A percentile compares a stretch with the other conserved stretches of the same genome.
Evolutionary conservation across 1,140 invertebrate species (phyloP).

Genomic region (Calliphora vicina): DNA sequence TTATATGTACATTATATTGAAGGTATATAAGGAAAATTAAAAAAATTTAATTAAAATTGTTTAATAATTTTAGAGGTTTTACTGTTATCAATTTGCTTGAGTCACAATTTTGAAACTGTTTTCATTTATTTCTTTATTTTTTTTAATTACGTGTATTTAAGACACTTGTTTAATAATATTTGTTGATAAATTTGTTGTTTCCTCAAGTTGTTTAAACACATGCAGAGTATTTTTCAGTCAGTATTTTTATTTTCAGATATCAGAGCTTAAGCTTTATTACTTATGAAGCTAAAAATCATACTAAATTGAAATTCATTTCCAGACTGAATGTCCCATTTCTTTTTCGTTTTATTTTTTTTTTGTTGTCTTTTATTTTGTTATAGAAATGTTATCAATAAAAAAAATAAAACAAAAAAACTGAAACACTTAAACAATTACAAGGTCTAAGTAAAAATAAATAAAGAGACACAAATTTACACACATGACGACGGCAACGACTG

Average conservation of each 20-base stretch:
- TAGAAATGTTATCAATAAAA: slow-evolving; percentile 17
- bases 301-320: background rate
- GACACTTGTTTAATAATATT: background rate
- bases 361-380: background rate
- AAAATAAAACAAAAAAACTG: background rate
- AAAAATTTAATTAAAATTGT: no score
- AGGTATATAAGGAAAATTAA: no score
- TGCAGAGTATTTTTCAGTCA: background rate
- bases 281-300: background rate
- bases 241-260: background rate
- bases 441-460: background rate
- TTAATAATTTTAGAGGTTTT: no score
- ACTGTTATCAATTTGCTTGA: background rate
- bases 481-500: background rate
- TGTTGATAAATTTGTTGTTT: background rate
- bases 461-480: background rate
- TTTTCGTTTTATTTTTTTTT: background rate
- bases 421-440: slow-evolving; percentile 5
- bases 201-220: background rate
- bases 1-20: no score
- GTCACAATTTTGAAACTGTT: background rate
- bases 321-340: background rate
- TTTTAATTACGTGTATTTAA: background rate
- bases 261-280: background rate
- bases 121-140: background rate